A percentile compares a stretch with the other conserved stretches of the same genome.
These are phyloP conservation scores for Rhodinocichla rosea DNA, from an alignment of 2,113 vertebrate genomes.

Conservation along the genomic window DNA sequence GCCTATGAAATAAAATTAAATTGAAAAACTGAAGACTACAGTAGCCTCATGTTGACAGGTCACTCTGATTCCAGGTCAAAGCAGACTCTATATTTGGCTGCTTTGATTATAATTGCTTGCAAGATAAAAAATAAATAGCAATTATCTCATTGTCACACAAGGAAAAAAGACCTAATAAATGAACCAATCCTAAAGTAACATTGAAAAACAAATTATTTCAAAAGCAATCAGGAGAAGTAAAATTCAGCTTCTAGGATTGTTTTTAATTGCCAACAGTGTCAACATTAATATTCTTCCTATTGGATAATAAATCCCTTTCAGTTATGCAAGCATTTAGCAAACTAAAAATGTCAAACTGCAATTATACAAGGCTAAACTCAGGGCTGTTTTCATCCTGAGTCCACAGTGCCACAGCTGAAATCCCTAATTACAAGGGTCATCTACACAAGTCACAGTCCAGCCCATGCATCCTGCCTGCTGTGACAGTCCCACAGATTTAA, in stretches of 20 bases:
- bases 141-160: slow-evolving; percentile 53
- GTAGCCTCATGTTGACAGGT: slow-evolving; percentile 25
- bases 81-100: slow-evolving; percentile 3
- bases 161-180: slow-evolving; percentile 34
- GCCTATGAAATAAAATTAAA: neutral
- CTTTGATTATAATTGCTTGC: slow-evolving; percentile 50
- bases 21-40: slow-evolving; percentile 21
- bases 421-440: slow-evolving; percentile 13
- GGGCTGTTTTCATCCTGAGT: neutral
- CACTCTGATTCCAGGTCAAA: slow-evolving; percentile 40
- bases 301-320: slow-evolving; percentile 4
- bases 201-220: slow-evolving; percentile 9
- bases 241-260: slow-evolving; percentile 7
- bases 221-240: slow-evolving; percentile 9
- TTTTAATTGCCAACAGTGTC: slow-evolving; percentile 40
- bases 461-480: neutral
- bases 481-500: neutral
- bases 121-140: slow-evolving; percentile 51
- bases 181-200: slow-evolving; percentile 4
- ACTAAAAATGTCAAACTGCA: neutral
- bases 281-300: neutral
- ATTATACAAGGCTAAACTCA: neutral
- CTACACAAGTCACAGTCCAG: neutral
- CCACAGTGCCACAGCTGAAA: neutral
- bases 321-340: slow-evolving; percentile 18